Conservation (phyloP, 2,113 vertebrate genomes). For the Oryctolagus cuniculus region mOryCun1.1 NC_091441.1:34687001-34687500, state of each 20-base stretch:
- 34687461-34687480: not conserved
- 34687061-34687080: not conserved
- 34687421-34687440: not conserved
- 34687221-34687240: not conserved
- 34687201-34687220: not conserved
- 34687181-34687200: not conserved
- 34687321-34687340: not conserved
- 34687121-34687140: not conserved
- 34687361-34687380: not conserved
- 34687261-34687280: slow-evolving; percentile 15
- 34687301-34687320: not conserved
- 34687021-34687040: not conserved
- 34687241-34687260: not conserved
- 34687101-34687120: not conserved
- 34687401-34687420: not conserved
- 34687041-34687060: not conserved
- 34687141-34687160: not conserved
- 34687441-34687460: not conserved
- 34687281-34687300: not conserved
- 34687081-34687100: not conserved
- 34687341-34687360: not conserved
- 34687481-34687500: not conserved
- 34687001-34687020: not conserved
- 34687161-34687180: slow-evolving; percentile 29
- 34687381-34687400: not conserved